phyloP scores from a whole-genome alignment of 92 coral and sea anemone species.

The Hydrozoanthus gracilis region DNA sequence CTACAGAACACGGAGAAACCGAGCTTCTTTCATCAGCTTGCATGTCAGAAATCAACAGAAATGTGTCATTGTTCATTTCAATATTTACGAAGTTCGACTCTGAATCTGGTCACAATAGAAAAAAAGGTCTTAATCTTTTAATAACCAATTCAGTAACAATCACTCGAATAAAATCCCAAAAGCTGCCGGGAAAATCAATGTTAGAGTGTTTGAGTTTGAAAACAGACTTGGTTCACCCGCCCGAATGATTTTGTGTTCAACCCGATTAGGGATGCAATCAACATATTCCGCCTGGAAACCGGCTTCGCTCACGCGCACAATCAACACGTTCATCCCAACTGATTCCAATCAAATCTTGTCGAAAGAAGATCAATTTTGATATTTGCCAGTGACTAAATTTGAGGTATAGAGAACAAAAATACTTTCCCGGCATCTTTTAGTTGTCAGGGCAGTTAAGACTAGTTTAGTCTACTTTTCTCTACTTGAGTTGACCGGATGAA shows the following conservation, averaged over 20 bases:
- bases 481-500: neutral
- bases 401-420: neutral
- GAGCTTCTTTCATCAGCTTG: slow-evolving; percentile 30
- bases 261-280: slow-evolving; percentile 23
- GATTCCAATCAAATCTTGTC: slow-evolving; percentile 25
- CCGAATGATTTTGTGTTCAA: neutral
- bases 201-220: slow-evolving; percentile 10
- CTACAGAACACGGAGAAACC: neutral
- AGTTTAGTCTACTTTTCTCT: slow-evolving; percentile 16
- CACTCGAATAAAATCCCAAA: neutral
- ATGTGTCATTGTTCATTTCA: slow-evolving; percentile 16
- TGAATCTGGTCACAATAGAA: neutral
- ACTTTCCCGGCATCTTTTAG: neutral
- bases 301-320: slow-evolving; percentile 9
- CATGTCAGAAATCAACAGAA: slow-evolving; percentile 9
- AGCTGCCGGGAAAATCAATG: neutral
- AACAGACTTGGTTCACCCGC: slow-evolving; percentile 35
- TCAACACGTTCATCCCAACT: slow-evolving; percentile 10
- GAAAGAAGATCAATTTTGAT: slow-evolving; percentile 1
- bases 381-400: slow-evolving; percentile 1
- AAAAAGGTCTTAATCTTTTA: neutral
- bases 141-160: neutral
- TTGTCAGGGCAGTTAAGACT: too few species aligned
- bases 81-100: neutral
- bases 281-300: slow-evolving; percentile 13